Evolutionary conservation across 2,797 vertebrate genomes (phyloP), one percentile per base, ranked within the genome.

Genomic region (Botia almorhae): DNA sequence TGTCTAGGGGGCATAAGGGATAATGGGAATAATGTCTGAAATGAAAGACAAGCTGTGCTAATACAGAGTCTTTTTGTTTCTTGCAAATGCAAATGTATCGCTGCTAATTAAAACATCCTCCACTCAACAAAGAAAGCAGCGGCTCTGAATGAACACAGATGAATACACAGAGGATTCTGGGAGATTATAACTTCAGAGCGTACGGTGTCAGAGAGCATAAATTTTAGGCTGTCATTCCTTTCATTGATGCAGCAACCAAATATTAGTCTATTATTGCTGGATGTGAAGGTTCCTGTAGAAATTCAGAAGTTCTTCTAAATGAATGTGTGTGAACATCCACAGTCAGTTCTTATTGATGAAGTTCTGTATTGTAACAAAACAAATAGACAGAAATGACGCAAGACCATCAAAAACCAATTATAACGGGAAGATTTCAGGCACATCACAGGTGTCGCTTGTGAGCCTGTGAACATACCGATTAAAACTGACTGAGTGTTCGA

Each of bases 1-100:
- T 51, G 51, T 80, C 64, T 77, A 14, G 71, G 74, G 36, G 14
- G 73, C n/a, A n/a, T n/a, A n/a, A n/a, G n/a, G n/a, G n/a, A n/a
- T n/a, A n/a, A n/a, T n/a, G 74, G 80, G 80, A 86, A 84, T 75
- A 75, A 67, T 61, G 72, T 78, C 55, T 64, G 61, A 39, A 82
- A 63, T 78, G 70, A 65, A 82, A 84, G 63, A 53, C 67, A 70
- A 71, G 68, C 76, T 69, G 23, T 63, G 60, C 78, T 74, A 64
- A 81, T 78, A 77, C 56, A 64, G 26, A 81, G 69, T 33, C 7
- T 60, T 58, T 78, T 82, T 84, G 58, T 82, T 46, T 77, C 58
- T 74, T 67, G 60, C 51, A 69, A 65, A 84, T 85, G 84, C 69
- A 80, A 85, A 81, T 82, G 14, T 73, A 16, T 16, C 61, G 53